Evolutionary conservation across 92 coral and sea anemone genomes (phyloP).

Genomic region (Plumapathes pennacea): DNA sequence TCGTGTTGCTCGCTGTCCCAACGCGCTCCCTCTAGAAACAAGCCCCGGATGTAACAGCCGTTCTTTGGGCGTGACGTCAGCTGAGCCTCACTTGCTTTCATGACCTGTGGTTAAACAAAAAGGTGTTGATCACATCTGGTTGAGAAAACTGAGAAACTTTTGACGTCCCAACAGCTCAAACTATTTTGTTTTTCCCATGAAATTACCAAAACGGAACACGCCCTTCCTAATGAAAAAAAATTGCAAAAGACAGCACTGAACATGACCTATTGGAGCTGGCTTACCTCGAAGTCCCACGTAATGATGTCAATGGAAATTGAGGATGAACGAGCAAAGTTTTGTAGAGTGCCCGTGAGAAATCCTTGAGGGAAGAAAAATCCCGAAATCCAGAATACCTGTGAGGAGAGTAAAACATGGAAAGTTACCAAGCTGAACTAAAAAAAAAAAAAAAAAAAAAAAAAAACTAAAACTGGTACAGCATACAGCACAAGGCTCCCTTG

Average conservation of each 20-base stretch:
- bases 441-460: constrained; percentile 20
- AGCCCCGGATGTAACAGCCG: constrained; percentile 97
- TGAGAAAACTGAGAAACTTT: too few relatives aligned
- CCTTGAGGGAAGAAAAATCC: constrained; percentile 99
- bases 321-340: constrained; percentile 91
- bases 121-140: too few relatives aligned
- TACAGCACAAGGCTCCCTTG: too few relatives aligned
- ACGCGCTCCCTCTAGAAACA: constrained; percentile 97
- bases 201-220: too few relatives aligned
- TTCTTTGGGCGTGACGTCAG: constrained; percentile 72
- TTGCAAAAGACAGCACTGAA: too few relatives aligned
- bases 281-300: constrained; percentile 95
- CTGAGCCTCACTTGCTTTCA: constrained; percentile 73
- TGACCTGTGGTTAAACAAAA: constrained; percentile 71
- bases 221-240: too few relatives aligned
- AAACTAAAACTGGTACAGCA: background rate
- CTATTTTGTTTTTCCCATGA: too few relatives aligned
- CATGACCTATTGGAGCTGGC: too few relatives aligned
- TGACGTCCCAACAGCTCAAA: too few relatives aligned
- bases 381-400: constrained; percentile 97
- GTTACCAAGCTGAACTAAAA: too few relatives aligned
- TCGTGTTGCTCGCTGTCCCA: constrained; percentile 87
- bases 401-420: too few relatives aligned
- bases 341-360: constrained; percentile 95
- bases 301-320: constrained; percentile 94